Percentiles rank a stretch among this genome's conserved stretches.
phyloP scores from a whole-genome alignment of 2,888 invertebrate genomes.

The Synergus gifuensis region DNA sequence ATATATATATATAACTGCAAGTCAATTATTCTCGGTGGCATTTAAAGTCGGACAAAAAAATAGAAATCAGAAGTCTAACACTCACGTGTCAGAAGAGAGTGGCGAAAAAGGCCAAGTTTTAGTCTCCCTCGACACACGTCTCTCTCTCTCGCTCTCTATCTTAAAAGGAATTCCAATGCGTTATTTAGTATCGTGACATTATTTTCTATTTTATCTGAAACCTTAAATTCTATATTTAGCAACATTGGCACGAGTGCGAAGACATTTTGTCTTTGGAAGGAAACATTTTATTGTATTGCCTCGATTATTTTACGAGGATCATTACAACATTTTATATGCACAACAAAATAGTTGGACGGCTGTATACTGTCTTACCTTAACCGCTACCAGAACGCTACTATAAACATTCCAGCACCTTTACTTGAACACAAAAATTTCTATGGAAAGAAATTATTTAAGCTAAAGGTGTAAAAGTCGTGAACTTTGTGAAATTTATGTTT shows the following conservation, averaged over 20 bases:
- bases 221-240: conserved; percentile 3
- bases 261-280: neutral
- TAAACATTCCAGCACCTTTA: conserved; percentile 22
- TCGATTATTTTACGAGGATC: conserved; percentile 26
- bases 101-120: neutral
- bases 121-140: neutral
- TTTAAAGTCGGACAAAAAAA: conserved; percentile 1
- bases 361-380: neutral
- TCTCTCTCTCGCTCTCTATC: neutral
- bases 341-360: conserved; percentile 5
- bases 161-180: conserved; percentile 17
- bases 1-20: neutral
- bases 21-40: neutral
- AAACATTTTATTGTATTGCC: conserved; percentile 12
- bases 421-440: neutral
- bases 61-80: neutral
- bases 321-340: conserved; percentile 9
- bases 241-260: conserved; percentile 5
- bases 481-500: conserved; percentile 26
- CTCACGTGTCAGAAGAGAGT: conserved; percentile 12
- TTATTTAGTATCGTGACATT: conserved; percentile 25
- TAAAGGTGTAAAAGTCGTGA: conserved; percentile 34
- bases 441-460: conserved; percentile 25
- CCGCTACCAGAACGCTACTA: conserved; percentile 2
- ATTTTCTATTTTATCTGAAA: conserved; percentile 18